phyloP scores from a whole-genome alignment of 2,888 invertebrate species.

The Idaea straminata region DNA sequence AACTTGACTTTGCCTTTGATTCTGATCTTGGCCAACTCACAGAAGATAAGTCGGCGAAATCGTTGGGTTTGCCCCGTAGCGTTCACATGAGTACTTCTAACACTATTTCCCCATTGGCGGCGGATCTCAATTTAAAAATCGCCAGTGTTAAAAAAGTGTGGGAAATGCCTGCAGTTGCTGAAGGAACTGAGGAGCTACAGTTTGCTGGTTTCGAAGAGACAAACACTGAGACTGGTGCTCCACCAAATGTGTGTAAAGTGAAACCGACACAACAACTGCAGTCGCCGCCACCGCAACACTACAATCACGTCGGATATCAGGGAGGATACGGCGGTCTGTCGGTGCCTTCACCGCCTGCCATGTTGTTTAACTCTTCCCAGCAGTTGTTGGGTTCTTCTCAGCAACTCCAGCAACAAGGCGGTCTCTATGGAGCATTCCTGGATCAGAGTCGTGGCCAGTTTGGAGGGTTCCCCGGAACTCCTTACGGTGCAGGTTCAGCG shows the following conservation, averaged over 20 bases:
- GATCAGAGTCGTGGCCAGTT: constrained; percentile 89
- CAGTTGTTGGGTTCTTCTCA: constrained; percentile 76
- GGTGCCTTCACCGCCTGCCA: constrained; percentile 92
- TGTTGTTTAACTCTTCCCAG: constrained; percentile 89
- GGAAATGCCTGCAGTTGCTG: constrained; percentile 88
- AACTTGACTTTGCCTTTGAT: constrained; percentile 94
- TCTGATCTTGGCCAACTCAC: constrained; percentile 88
- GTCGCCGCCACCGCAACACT: constrained; percentile 84
- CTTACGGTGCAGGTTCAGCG: constrained; percentile 84
- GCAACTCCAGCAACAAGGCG: constrained; percentile 84
- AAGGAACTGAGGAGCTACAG: constrained; percentile 76
- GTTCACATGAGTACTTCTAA: constrained; percentile 83
- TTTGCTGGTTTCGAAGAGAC: constrained; percentile 69
- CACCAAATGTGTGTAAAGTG: constrained; percentile 89
- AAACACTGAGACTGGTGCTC: constrained; percentile 74
- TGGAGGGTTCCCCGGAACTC: constrained; percentile 87
- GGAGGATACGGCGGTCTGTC: constrained; percentile 88
- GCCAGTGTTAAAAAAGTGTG: constrained; percentile 95
- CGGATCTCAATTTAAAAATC: constrained; percentile 96
- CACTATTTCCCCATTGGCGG: constrained; percentile 89
- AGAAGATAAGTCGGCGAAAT: constrained; percentile 83
- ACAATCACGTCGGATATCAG: constrained; percentile 86
- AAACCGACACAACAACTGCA: constrained; percentile 91
- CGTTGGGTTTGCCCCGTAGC: constrained; percentile 79
- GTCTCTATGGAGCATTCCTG: constrained; percentile 91